Base-by-base conservation (phyloP, 2,797 vertebrate genomes). In the Alauda arvensis region DNA sequence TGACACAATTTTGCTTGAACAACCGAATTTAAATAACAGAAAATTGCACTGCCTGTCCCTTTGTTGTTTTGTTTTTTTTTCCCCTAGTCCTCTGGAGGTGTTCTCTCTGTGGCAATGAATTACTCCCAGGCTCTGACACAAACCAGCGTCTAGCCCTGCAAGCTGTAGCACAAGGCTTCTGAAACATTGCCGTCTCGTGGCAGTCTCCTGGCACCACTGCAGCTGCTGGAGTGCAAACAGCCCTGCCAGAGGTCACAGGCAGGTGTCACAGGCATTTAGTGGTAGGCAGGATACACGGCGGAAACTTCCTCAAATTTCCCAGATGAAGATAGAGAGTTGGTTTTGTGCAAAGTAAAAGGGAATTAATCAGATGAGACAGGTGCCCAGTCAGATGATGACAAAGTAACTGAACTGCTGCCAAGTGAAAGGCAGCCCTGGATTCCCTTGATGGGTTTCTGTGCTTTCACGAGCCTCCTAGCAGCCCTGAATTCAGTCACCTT, bases 381-480 rank as follows among this genome's bases (percentile, higher is more conserved):
- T 92, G 85, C 85, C 90, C 81, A 24, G 74, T 71, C 66, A 77
- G 82, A 83, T 90, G 93, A 88, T 43, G 88, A 87, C 88, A 88
- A 77, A 91, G 77, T 79, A 89, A 87, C 55, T 81, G 90, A 95
- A 62, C 53, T 39, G 46, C 83, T 88, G 92, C 87, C 91, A 92
- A 88, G 61, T 18, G 34, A 61, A 87, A 81, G 83, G 85, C 84
- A 79, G 56, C 63, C 48, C 45, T 15, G 68, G 69, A 74, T 85
- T 93, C 77, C 82, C 92, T 86, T 87, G 86, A 75, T 87, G 84
- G 77, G 59, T 77, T 81, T 62, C 48, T 81, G 70, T 69, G 77
- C 76, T 84, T 91, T 85, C 75, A 53, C 65, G 77, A 85, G 81
- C 67, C 90, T 91, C 34, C 49, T 6, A 83, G 69, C 85, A 60